Evolutionary conservation across 2,797 vertebrate species (phyloP), one percentile per base, ranked within the genome.

Genomic region (Cossypha dichroa): DNA sequence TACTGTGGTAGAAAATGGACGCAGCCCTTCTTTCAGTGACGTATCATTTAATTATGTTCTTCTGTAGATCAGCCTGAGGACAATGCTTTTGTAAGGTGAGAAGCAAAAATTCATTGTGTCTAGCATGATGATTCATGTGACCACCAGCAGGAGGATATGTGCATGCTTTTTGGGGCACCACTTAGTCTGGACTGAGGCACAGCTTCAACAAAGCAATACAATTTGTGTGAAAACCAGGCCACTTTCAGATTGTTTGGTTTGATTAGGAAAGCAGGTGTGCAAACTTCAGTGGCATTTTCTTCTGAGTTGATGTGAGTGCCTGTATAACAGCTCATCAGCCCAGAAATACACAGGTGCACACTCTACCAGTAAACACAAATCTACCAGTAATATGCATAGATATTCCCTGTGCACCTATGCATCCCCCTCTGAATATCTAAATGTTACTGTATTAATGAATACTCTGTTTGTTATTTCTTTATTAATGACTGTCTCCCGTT

Each of bases 401-500:
- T 92, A 85, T 34, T 96, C 92, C 49, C 56, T 38, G 26, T 34
- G 56, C 52, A 85, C n/a, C 19, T 69, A 40, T 26, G 51, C 77
- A 77, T n/a, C 74, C n/a, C n/a, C 25, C 28, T 86, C 59, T 79
- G 56, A 83, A 56, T 79, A 76, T 55, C 43, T 86, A 56, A 63
- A 69, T 80, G 41, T 68, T 93, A 60, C 75, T 87, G 29, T 82
- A 67, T 87, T 76, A 87, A 59, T 33, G 52, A 93, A 64, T 80
- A 64, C 5, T 86, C 56, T 46, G n/a, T 92, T 96, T 46, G n/a
- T 92, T 96, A 73, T 87, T 96, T 91, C 67, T 59, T 82, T 94
- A 93, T 94, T 93, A 94, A 92, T 58, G 46, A 89, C 60, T 33
- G 48, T 90, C 52, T 90, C 60, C 48, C 43, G 51, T 79, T 93